Base-by-base conservation (phyloP, 2,113 vertebrate species). In the Neofelis nebulosa region DNA sequence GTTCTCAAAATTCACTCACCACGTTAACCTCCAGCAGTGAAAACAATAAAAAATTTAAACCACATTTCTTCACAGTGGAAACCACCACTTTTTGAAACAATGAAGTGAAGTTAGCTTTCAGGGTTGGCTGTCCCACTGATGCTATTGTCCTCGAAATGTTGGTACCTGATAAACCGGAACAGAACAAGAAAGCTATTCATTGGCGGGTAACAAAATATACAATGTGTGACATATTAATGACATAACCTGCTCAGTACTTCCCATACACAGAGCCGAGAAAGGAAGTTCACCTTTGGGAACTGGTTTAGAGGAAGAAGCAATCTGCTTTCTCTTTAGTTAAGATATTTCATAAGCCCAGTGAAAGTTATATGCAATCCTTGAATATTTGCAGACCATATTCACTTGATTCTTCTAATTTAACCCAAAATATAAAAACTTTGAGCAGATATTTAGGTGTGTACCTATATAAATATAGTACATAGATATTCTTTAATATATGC, bases 31-130 rank as follows among this genome's bases (percentile, higher is more conserved):
- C 13, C 69, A 92, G 52, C 79, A 5, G 41, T 61, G n/a, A 83
- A 80, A 94, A 73, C 45, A 86, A 96, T 81, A 87, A 61, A 97
- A 92, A 92, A 84, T 68, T 41, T 55, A 81, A 80, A 57, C 45
- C 7, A 4, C n/a, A 12, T 95, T 90, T 95, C 65, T 94, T 95
- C 96, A 97, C 76, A n/a, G n/a, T 93, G 96, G 97, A 98, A 98
- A 98, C 48, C 91, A 96, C 97, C 97, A 27, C 89, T 68, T 86
- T 91, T 91, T 65, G 38, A 96, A 96, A 97, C 92, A 97, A 92
- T 92, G 80, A 68, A 55, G 31, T 25, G 13, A 83, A 85, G 29
- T 89, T 81, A 92, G n/a, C 9, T 69, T 33, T 89, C 31, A 33
- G 66, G 14, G 9, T 10, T 90, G 23, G 7, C n/a, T 45, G 19